Conservation (phyloP, 2,113 vertebrate species). For the Platichthys flesus region DNA sequence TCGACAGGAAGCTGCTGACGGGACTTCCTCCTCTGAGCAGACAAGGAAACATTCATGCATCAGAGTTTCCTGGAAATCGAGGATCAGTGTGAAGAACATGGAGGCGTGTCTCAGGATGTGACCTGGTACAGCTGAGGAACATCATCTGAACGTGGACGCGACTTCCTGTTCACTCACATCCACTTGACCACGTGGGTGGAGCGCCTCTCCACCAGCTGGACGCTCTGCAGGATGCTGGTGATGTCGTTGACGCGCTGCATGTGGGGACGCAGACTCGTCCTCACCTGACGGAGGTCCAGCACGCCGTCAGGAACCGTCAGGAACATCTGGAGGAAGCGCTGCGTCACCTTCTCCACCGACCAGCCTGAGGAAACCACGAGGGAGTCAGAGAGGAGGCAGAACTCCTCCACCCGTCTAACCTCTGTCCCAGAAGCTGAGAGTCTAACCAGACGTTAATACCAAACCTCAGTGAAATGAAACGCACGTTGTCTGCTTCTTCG, state of each 20-base stretch:
- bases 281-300: conserved; percentile 88
- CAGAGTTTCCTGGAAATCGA: too few relatives aligned
- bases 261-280: conserved; percentile 81
- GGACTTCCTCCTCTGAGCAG: conserved; percentile 82
- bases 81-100: too few relatives aligned
- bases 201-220: conserved; percentile 86
- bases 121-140: too few relatives aligned
- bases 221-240: conserved; percentile 89
- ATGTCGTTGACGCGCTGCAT: conserved; percentile 92
- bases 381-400: neutral
- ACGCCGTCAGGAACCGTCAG: conserved; percentile 82
- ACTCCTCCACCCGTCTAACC: neutral
- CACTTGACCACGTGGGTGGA: conserved; percentile 89
- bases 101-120: too few relatives aligned
- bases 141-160: too few relatives aligned
- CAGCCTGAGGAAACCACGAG: conserved; percentile 74
- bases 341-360: conserved; percentile 85
- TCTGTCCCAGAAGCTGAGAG: too few relatives aligned
- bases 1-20: conserved; percentile 46
- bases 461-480: neutral
- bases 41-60: neutral
- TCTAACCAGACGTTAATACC: too few relatives aligned
- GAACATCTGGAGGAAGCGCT: conserved; percentile 89
- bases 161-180: conserved; percentile 84
- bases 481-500: conserved; percentile 9